A percentile compares a stretch with the other conserved stretches of the same genome.
These are phyloP conservation scores for Lutraria lutraria DNA, from an alignment of 2,888 invertebrate species.

Conservation along the genomic window DNA sequence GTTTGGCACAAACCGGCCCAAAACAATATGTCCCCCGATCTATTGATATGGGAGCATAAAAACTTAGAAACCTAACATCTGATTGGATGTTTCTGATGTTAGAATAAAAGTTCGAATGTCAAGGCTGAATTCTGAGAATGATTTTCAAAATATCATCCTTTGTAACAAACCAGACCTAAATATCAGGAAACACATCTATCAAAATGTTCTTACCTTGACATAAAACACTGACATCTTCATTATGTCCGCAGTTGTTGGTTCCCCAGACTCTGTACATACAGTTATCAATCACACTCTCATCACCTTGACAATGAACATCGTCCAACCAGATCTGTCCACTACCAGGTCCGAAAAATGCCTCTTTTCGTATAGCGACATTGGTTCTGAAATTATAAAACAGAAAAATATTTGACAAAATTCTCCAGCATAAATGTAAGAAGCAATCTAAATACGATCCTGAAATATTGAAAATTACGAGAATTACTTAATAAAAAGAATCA, in stretches of 20 bases:
- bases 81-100: too few relatives aligned
- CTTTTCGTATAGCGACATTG: slow-evolving; percentile 58
- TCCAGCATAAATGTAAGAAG: too few relatives aligned
- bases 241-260: slow-evolving; percentile 54
- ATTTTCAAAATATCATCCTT: too few relatives aligned
- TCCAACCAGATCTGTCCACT: slow-evolving; percentile 73
- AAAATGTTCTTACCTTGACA: slow-evolving; percentile 62
- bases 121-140: too few relatives aligned
- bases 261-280: slow-evolving; percentile 60
- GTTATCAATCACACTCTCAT: slow-evolving; percentile 62
- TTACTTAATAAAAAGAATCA: too few relatives aligned
- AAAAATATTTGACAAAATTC: neutral
- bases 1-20: too few relatives aligned
- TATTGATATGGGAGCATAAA: too few relatives aligned
- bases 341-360: slow-evolving; percentile 71
- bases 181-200: neutral
- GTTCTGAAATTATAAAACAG: slow-evolving; percentile 32
- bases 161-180: neutral
- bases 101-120: too few relatives aligned
- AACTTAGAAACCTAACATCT: too few relatives aligned
- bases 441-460: too few relatives aligned
- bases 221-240: slow-evolving; percentile 90
- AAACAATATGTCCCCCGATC: too few relatives aligned
- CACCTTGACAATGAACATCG: slow-evolving; percentile 73
- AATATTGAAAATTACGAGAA: too few relatives aligned